These are phyloP conservation scores for Telenomus remus DNA, from an alignment of 1,140 invertebrate genomes.

Conservation along the genomic window DNA sequence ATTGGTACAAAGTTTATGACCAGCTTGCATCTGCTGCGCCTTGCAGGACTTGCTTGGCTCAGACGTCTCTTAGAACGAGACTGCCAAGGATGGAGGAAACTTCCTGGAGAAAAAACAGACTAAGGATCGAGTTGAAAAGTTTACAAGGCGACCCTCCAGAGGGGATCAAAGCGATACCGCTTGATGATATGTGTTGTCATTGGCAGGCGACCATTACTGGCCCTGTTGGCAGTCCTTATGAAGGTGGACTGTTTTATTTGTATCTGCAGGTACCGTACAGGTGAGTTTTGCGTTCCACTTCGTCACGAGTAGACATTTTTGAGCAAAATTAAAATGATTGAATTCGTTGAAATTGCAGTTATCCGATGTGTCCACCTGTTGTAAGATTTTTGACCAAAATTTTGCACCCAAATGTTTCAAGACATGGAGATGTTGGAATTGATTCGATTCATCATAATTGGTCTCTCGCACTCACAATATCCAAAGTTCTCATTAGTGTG, in stretches of 20 bases:
- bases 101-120: slow-evolving; percentile 83
- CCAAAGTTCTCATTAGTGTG: slow-evolving; percentile 91
- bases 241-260: slow-evolving; percentile 95
- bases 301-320: too few relatives aligned
- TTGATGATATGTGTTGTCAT: slow-evolving; percentile 87
- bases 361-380: slow-evolving; percentile 93
- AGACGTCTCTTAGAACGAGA: slow-evolving; percentile 81
- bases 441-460: slow-evolving; percentile 97
- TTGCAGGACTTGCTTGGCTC: slow-evolving; percentile 89
- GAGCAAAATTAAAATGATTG: not conserved
- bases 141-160: slow-evolving; percentile 89
- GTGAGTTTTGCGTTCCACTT: too few relatives aligned
- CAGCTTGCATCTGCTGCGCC: slow-evolving; percentile 74
- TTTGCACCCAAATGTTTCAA: slow-evolving; percentile 95
- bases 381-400: slow-evolving; percentile 93
- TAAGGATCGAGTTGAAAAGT: slow-evolving; percentile 85
- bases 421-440: slow-evolving; percentile 96
- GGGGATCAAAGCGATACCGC: slow-evolving; percentile 90
- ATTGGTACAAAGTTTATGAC: slow-evolving; percentile 86
- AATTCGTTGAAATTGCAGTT: slow-evolving; percentile 78
- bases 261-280: slow-evolving; percentile 90
- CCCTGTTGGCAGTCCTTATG: slow-evolving; percentile 92
- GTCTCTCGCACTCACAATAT: slow-evolving; percentile 93
- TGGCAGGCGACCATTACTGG: slow-evolving; percentile 95
- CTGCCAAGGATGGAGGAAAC: slow-evolving; percentile 80